Percentiles rank a stretch among this genome's conserved stretches.
Evolutionary conservation across 2,113 vertebrate species (phyloP).

Genomic region (Prochilodus magdalenae): DNA sequence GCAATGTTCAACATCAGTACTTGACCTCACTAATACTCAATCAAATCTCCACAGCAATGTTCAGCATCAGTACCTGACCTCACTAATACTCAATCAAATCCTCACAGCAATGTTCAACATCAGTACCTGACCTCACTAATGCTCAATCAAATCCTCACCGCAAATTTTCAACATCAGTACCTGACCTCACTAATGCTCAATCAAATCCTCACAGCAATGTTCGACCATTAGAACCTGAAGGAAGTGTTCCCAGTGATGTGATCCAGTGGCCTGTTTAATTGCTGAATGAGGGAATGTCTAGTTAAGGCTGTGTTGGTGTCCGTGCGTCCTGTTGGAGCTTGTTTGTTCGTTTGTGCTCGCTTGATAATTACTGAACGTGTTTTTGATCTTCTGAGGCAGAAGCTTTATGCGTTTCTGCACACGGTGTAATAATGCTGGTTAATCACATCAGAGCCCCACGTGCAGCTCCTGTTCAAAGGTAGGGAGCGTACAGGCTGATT

Average conservation of each 20-base stretch:
- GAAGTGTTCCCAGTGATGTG: not conserved
- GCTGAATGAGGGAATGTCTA: no score
- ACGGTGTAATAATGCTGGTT: not conserved
- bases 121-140: not conserved
- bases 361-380: not conserved
- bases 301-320: no score
- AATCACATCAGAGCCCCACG: not conserved
- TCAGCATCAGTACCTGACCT: no score
- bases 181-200: not conserved
- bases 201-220: not conserved
- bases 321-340: not conserved
- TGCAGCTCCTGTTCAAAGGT: not conserved
- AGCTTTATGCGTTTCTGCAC: constrained; percentile 8
- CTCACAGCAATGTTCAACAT: not conserved
- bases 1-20: no score
- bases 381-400: not conserved
- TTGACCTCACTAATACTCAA: no score
- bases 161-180: no score
- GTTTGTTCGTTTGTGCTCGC: not conserved
- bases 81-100: no score
- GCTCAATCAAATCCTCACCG: no score
- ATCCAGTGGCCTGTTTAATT: not conserved
- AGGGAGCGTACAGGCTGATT: not conserved
- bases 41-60: no score
- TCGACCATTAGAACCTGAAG: not conserved